Percentiles rank a stretch among this genome's conserved stretches.
These are phyloP conservation scores for Pantherophis guttatus DNA, from an alignment of 2,113 vertebrate species.

Conservation along the genomic window DNA sequence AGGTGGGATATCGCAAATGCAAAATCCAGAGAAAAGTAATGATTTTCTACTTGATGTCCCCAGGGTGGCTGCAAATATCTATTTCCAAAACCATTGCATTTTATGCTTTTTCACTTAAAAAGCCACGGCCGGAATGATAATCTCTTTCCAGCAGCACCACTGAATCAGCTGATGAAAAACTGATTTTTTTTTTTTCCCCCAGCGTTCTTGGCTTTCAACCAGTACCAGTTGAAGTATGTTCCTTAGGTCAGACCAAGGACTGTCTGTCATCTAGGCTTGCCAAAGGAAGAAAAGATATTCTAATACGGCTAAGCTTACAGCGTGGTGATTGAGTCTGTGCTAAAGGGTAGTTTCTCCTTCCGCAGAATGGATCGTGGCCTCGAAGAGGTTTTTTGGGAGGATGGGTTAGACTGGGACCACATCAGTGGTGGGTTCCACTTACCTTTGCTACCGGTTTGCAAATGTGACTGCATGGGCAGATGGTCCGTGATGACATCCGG, in stretches of 20 bases:
- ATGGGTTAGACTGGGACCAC: background rate
- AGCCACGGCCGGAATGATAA: background rate
- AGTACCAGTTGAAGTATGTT: background rate
- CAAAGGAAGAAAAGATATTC: background rate
- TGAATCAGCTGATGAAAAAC: background rate
- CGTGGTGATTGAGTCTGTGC: background rate
- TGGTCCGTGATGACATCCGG: too few relatives aligned
- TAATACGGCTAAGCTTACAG: too few relatives aligned
- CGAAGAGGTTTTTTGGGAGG: background rate
- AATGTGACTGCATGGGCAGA: too few relatives aligned
- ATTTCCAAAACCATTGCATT: conserved; percentile 1
- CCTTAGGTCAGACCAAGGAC: background rate
- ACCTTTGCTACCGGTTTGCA: too few relatives aligned
- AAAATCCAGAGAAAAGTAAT: conserved; percentile 1
- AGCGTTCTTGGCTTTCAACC: background rate
- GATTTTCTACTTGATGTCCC: background rate
- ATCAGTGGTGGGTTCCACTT: too few relatives aligned
- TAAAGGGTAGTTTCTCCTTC: background rate
- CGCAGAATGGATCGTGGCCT: background rate
- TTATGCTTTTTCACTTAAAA: background rate
- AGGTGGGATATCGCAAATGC: background rate
- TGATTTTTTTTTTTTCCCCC: background rate
- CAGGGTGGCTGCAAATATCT: background rate
- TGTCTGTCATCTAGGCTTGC: background rate
- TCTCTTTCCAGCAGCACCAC: background rate